A percentile compares a stretch with the other conserved stretches of the same genome.
Evolutionary conservation across 2,888 invertebrate species (phyloP).

Genomic region (Drosophila austrosaltans): DNA sequence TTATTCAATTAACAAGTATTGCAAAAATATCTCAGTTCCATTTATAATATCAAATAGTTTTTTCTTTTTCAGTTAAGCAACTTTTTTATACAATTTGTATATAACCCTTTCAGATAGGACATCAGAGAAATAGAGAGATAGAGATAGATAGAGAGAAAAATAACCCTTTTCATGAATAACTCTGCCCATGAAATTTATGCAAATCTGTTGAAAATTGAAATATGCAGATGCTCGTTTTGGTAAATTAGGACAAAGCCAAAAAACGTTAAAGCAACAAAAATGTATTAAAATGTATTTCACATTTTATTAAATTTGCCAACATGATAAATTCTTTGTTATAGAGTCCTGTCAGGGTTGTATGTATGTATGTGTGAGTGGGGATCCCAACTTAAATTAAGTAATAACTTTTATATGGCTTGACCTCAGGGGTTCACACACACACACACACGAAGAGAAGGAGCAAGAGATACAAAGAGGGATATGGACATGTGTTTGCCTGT

Average conservation of each 20-base stretch:
- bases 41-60: neutral
- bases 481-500: conserved; percentile 59
- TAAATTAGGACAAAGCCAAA: conserved; percentile 45
- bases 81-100: neutral
- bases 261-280: conserved; percentile 24
- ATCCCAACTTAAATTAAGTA: conserved; percentile 77
- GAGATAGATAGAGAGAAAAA: conserved; percentile 19
- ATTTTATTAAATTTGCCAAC: conserved; percentile 73
- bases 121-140: neutral
- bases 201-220: conserved; percentile 75
- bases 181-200: conserved; percentile 62
- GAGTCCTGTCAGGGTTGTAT: conserved; percentile 50
- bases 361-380: neutral
- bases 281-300: conserved; percentile 65
- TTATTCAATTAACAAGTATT: too few species aligned
- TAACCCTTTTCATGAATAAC: conserved; percentile 65
- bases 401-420: conserved; percentile 76
- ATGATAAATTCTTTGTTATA: conserved; percentile 66
- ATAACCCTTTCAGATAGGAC: neutral
- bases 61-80: neutral
- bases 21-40: too few species aligned
- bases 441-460: conserved; percentile 1
- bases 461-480: conserved; percentile 18
- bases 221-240: conserved; percentile 73
- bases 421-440: conserved; percentile 54